Evolutionary conservation across 2,888 invertebrate species (phyloP), one percentile per base, ranked within the genome.

Genomic region (Cataglyphis altisquamis): DNA sequence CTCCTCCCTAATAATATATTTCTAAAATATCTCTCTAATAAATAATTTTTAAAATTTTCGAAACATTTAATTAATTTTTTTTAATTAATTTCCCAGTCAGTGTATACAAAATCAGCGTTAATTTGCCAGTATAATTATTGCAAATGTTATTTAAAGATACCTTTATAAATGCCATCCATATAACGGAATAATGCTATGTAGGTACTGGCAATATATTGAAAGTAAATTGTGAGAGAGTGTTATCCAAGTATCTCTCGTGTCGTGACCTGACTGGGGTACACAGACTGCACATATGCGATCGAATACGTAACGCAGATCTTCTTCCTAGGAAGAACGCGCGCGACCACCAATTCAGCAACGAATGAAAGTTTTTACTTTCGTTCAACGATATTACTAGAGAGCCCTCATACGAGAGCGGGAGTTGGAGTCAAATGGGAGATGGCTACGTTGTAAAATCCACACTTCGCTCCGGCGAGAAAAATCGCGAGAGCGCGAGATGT

Each of bases 361-460:
- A 60, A 80, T 60, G 78, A 80, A 80, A 80, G 78, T 80, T 80
- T 80, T 80, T 80, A 80, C 78, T 80, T 80, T 80, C 78, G 78
- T 80, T 80, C 41, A 70, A 25, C 57, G 77, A 72, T 72, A 80
- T 80, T 80, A 72, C 70, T 36, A 57, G 18, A 70, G 72, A 45
- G 57, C 52, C 21, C 32, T 32, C 74, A n/a, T 18, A 64, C 74
- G 66, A 64, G 66, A 74, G 29, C 52, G 21, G 36, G 6, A 36
- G 36, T 18, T n/a, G 29, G 36, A 67, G 29, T n/a, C 60, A 45
- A 29, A 12, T 4, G 15, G 39, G 29, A 52, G 70, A 21, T 60
- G 18, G 18, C 57, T 0, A 18, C 18, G 41, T 77, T 68, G 41
- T 36, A 78, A 70, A 80, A 60, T 72, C 32, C 57, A 41, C n/a